Conservation (phyloP, 2,888 invertebrate species). For the Temnothorax ravouxi region DNA sequence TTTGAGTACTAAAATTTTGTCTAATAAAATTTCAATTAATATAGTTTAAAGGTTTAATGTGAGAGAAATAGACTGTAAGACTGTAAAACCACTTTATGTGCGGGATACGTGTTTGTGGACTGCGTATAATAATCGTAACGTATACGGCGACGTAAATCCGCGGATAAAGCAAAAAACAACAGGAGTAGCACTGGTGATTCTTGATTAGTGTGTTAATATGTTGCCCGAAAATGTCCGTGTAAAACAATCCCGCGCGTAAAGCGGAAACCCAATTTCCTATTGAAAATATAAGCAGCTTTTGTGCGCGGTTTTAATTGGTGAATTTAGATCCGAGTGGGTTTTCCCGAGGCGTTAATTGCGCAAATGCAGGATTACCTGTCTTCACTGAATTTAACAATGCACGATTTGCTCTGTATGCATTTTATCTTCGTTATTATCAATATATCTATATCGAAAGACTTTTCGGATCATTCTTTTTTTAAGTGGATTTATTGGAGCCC, state of each 20-base stretch:
- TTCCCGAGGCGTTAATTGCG: conserved; percentile 43
- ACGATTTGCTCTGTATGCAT: neutral
- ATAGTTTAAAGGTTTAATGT: neutral
- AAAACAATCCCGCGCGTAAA: conserved; percentile 30
- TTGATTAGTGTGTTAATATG: conserved; percentile 42
- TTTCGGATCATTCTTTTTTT: neutral
- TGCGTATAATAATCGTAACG: conserved; percentile 11
- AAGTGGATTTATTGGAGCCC: neutral
- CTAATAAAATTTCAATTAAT: neutral
- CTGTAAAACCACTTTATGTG: neutral
- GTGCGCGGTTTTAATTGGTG: conserved; percentile 40
- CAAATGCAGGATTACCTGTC: conserved; percentile 35
- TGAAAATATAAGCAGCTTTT: conserved; percentile 46
- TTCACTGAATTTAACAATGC: conserved; percentile 33
- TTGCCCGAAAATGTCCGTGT: conserved; percentile 31
- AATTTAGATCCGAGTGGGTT: conserved; percentile 25
- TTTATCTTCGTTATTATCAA: conserved; percentile 7
- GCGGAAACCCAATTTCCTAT: conserved; percentile 40
- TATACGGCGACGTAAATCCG: conserved; percentile 6
- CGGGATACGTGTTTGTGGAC: neutral
- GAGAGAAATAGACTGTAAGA: neutral
- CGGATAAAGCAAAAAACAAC: neutral
- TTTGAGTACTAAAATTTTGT: neutral
- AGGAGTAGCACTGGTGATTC: neutral
- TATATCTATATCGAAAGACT: neutral